Conservation (phyloP, 2,888 invertebrate genomes). For the Opisthograptis luteolata region DNA sequence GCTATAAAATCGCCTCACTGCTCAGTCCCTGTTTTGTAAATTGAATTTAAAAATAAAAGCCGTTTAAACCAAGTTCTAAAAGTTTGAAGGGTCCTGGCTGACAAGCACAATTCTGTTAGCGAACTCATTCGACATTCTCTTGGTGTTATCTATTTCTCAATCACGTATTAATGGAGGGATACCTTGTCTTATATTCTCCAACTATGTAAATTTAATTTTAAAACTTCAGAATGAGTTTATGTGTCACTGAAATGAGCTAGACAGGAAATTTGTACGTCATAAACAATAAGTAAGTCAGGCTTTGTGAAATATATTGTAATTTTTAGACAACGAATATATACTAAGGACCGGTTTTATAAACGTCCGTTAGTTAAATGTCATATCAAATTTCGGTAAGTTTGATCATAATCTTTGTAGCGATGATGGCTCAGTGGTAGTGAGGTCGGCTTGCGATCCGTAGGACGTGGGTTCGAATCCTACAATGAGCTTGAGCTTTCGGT, state of each 20-base stretch:
- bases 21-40: not conserved
- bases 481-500: too few relatives aligned
- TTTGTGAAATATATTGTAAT: too few relatives aligned
- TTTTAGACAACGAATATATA: too few relatives aligned
- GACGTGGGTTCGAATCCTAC: too few relatives aligned
- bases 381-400: too few relatives aligned
- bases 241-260: not conserved
- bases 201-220: not conserved
- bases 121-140: constrained; percentile 53
- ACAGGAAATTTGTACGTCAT: too few relatives aligned
- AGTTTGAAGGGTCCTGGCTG: constrained; percentile 36
- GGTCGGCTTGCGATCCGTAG: too few relatives aligned
- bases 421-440: too few relatives aligned
- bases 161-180: constrained; percentile 31
- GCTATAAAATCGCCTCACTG: not conserved
- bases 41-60: constrained; percentile 34
- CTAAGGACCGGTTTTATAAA: too few relatives aligned
- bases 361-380: too few relatives aligned
- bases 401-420: too few relatives aligned
- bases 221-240: not conserved
- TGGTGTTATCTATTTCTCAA: constrained; percentile 43
- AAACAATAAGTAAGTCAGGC: too few relatives aligned
- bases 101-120: constrained; percentile 46
- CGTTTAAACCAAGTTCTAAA: constrained; percentile 27
- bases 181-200: constrained; percentile 10